These are phyloP conservation scores for Adelognathus sp. DNA, from an alignment of 2,888 invertebrate genomes.

Conservation along the genomic window DNA sequence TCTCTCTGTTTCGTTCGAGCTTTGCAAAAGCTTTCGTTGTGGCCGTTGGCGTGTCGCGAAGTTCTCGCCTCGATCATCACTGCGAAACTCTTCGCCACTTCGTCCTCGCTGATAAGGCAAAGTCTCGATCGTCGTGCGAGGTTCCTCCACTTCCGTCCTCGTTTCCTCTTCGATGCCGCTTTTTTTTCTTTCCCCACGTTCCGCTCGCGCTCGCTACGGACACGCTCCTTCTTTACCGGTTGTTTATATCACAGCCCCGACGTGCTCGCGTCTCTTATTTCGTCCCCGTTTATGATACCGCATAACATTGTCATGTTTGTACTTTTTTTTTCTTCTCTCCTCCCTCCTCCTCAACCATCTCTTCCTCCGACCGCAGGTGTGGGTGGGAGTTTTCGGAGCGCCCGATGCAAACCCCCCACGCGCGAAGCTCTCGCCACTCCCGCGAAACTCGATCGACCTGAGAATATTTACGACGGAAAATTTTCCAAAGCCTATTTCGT, in stretches of 20 bases:
- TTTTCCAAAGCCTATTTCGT: conserved; percentile 10
- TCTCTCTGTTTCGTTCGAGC: background rate
- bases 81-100: no score
- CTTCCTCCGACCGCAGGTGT: background rate
- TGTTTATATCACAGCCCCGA: conserved; percentile 18
- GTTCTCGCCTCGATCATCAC: background rate
- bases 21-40: background rate
- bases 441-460: conserved; percentile 49
- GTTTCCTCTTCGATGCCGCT: conserved; percentile 3
- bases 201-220: background rate
- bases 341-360: background rate
- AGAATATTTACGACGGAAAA: conserved; percentile 38
- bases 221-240: conserved; percentile 7
- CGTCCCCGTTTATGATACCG: conserved; percentile 52
- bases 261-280: conserved; percentile 49
- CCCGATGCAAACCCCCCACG: conserved; percentile 32
- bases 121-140: background rate
- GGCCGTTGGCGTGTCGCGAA: conserved; percentile 1
- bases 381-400: conserved; percentile 21
- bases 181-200: background rate
- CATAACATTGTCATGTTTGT: conserved; percentile 35
- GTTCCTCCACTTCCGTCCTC: conserved; percentile 15
- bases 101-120: conserved; percentile 39
- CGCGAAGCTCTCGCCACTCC: conserved; percentile 33
- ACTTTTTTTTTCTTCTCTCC: background rate